Percentiles rank a stretch among this genome's conserved stretches.
Conservation (phyloP, 53 echinoderm and acorn worm genomes). For the Patiria pectinifera region DNA sequence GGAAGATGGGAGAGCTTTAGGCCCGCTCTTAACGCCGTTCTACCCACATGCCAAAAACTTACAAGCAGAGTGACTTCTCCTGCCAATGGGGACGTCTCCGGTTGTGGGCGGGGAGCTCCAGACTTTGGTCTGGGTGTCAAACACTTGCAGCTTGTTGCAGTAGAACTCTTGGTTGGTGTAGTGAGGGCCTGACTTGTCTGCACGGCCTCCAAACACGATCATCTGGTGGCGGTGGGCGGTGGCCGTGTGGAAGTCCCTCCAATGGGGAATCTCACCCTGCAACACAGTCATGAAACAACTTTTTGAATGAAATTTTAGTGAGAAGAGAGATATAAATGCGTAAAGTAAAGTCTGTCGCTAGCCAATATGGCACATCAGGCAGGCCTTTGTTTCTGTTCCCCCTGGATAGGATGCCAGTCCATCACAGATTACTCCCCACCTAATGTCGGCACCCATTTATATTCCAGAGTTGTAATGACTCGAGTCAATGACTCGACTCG, state of each 20-base stretch:
- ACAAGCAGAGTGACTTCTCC: slow-evolving; percentile 97
- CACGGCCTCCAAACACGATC: slow-evolving; percentile 90
- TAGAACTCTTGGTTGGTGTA: slow-evolving; percentile 95
- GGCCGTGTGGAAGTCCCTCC: slow-evolving; percentile 96
- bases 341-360: too few species aligned
- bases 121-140: slow-evolving; percentile 73
- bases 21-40: too few species aligned
- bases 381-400: too few species aligned
- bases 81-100: slow-evolving; percentile 75
- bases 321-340: too few species aligned
- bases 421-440: too few species aligned
- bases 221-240: slow-evolving; percentile 65
- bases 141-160: slow-evolving; percentile 86
- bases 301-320: too few species aligned
- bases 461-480: too few species aligned
- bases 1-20: not conserved
- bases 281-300: not conserved
- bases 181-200: slow-evolving; percentile 82
- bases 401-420: too few species aligned
- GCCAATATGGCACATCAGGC: too few species aligned
- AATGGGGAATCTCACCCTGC: slow-evolving; percentile 77
- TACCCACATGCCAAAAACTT: slow-evolving; percentile 14
- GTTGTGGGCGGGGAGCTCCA: slow-evolving; percentile 79
- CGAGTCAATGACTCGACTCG: too few species aligned
- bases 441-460: too few species aligned